Evolutionary conservation across 2,113 vertebrate genomes (phyloP).

Genomic region (Lagenorhynchus albirostris): DNA sequence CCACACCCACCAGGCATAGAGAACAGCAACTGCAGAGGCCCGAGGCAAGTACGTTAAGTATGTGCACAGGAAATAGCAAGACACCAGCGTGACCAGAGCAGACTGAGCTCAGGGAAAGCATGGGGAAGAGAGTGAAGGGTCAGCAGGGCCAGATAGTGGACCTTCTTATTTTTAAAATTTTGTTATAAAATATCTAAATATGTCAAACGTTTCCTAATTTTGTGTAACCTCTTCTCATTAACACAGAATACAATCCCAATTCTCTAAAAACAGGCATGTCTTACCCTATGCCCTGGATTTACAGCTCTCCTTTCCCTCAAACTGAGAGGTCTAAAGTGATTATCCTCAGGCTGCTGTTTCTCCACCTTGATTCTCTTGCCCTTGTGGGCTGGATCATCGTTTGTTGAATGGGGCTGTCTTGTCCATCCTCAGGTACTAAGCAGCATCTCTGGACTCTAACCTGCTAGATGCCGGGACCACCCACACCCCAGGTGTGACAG

Average conservation of each 20-base stretch:
- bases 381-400: fast-evolving
- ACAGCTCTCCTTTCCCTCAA: background rate
- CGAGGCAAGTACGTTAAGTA: fast-evolving
- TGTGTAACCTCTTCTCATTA: background rate
- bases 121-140: fast-evolving
- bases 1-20: background rate
- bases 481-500: background rate
- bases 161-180: background rate
- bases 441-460: background rate
- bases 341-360: background rate
- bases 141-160: fast-evolving
- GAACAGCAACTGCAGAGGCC: background rate
- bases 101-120: too few relatives aligned
- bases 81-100: fast-evolving
- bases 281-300: background rate
- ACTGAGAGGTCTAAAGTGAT: background rate
- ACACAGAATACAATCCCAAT: background rate
- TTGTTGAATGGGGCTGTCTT: background rate
- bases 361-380: fast-evolving
- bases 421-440: background rate
- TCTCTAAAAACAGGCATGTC: background rate
- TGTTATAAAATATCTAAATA: too few relatives aligned
- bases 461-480: background rate
- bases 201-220: background rate
- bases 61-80: background rate